These are phyloP conservation scores for Setophaga petechia DNA, from an alignment of 2,113 vertebrate species.

Conservation along the genomic window DNA sequence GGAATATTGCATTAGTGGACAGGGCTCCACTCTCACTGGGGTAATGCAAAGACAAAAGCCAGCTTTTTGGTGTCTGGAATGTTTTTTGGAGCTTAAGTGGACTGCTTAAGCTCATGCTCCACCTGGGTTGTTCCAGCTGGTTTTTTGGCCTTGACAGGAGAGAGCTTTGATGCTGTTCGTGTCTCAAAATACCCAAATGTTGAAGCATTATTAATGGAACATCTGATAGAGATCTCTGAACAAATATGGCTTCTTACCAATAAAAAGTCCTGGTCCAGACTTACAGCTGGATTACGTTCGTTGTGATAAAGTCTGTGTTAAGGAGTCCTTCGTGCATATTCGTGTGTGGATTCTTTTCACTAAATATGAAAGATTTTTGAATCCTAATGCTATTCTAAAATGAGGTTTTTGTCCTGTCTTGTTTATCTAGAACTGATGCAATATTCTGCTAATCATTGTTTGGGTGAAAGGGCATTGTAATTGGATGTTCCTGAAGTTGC, in stretches of 20 bases:
- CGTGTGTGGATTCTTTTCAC: constrained; percentile 33
- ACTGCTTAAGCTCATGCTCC: neutral
- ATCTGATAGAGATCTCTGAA: neutral
- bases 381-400: neutral
- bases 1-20: constrained; percentile 55
- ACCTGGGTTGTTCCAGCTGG: neutral
- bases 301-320: constrained; percentile 41
- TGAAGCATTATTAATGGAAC: constrained; percentile 39
- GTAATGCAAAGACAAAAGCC: neutral
- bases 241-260: constrained; percentile 40
- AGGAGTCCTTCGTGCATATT: neutral
- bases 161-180: neutral
- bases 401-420: constrained; percentile 1
- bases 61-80: neutral
- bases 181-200: constrained; percentile 1
- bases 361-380: neutral
- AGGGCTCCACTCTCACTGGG: neutral
- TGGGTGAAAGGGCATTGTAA: neutral
- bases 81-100: neutral
- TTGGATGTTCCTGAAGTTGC: neutral
- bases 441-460: constrained; percentile 63
- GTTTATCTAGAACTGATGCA: constrained; percentile 49
- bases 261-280: constrained; percentile 52
- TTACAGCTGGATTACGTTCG: constrained; percentile 31
- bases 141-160: neutral